Conservation (phyloP, 2,888 invertebrate species). For the Eueremaeus valkanovi region DNA sequence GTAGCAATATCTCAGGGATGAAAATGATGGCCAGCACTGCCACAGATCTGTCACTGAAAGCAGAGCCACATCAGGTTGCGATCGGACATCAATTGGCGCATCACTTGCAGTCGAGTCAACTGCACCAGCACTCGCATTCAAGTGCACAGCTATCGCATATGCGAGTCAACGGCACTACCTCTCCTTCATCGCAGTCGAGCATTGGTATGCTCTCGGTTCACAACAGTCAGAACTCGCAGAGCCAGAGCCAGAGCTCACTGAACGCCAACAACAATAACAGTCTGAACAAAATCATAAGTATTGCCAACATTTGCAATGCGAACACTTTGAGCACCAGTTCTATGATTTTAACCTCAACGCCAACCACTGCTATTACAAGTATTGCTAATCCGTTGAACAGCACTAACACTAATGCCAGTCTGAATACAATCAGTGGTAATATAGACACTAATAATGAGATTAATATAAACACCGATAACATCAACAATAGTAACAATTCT, state of each 20-base stretch:
- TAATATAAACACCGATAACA: conserved; percentile 28
- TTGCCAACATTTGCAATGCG: conserved; percentile 15
- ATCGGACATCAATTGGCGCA: conserved; percentile 14
- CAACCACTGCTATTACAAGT: conserved; percentile 13
- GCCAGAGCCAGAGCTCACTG: conserved; percentile 12
- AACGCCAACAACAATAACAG: conserved; percentile 16
- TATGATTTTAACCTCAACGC: conserved; percentile 9
- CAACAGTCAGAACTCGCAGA: not conserved
- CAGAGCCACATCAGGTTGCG: conserved; percentile 33
- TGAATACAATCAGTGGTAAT: too few species aligned
- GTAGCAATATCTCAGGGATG: conserved; percentile 45
- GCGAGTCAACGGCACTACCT: conserved; percentile 21
- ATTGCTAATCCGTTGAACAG: conserved; percentile 29
- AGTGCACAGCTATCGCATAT: not conserved
- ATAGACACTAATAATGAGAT: conserved; percentile 32
- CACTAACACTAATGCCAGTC: not conserved
- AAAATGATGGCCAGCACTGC: conserved; percentile 43
- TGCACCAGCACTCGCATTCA: too few species aligned
- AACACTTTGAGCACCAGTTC: conserved; percentile 17
- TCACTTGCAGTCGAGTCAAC: conserved; percentile 26
- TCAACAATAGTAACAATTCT: conserved; percentile 28
- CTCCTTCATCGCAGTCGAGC: conserved; percentile 8
- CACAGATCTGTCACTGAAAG: conserved; percentile 36
- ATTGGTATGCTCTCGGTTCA: not conserved
- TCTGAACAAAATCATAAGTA: conserved; percentile 30